Base-by-base conservation (phyloP, 2,797 vertebrate genomes). In the Channa striata region DNA sequence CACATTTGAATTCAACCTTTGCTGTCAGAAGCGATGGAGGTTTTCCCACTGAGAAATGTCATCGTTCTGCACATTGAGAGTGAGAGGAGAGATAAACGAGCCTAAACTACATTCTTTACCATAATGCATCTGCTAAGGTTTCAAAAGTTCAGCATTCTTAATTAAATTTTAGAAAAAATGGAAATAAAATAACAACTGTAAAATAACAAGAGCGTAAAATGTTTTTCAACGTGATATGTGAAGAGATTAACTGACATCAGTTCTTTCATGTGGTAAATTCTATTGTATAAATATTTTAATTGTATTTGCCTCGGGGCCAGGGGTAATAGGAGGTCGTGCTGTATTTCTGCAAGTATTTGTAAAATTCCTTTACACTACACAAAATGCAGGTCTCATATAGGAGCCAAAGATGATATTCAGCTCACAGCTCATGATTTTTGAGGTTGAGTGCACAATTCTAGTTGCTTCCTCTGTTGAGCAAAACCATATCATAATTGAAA, bases 1-100 rank as follows among this genome's bases (percentile, higher is more conserved):
- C 56, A 68, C 62, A 81, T 80, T 79, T 72, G 48, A 20, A 81
- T 84, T 81, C 71, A 81, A 59, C 54, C 42, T 51, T 72, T 68
- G 74, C 23, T 62, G 30, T 56, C 37, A 36, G 34, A 37, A 20
- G 30, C 2, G 14, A 12, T 37, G 39, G 3, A 44, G 23, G n/a
- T 25, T 80, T 68, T 59, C 59, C 44, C n/a, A 33, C 25, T 25
- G 39, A 60, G 42, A 37, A 42, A 48, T 34, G 57, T 43, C 39
- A 66, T 10, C 14, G 25, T 42, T 17, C 46, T 68, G 63, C 7
- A 40, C 36, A 19, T 62, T 37, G 47, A 20, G 52, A 33, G 37
- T 8, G 11, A 50, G 34, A 11, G 39, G 2, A 43, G 17, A 17
- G 23, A 14, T 21, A 21, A 14, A 67, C 44, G 30, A 49, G 13